Evolutionary conservation across 2,888 invertebrate species (phyloP), one percentile per base, ranked within the genome.

Genomic region (Lepidocyrtinus sp.): DNA sequence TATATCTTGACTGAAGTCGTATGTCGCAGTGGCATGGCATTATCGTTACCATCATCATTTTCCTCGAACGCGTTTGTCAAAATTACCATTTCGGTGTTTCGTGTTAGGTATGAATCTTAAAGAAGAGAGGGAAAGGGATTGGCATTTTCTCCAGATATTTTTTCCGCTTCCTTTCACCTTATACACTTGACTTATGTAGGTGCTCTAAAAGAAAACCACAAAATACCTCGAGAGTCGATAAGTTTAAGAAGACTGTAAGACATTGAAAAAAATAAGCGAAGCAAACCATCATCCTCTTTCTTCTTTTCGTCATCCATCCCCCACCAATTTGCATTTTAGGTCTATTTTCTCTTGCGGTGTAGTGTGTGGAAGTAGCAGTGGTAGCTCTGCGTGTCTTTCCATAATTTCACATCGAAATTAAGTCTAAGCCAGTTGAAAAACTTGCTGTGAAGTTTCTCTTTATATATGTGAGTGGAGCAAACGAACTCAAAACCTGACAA

Each of bases 371-470:
- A 36, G 36, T 36, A 36, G 36, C 12, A 12, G 36, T 36, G 36
- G 12, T 12, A 36, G 12, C 36, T 36, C 36, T 36, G 36, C 36
- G 36, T 36, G 36, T 12, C 36, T 36, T 12, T 7, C 12, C 36
- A 36, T 36, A 46, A 69, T 69, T 71, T 71, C 69, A 50, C 50
- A 69, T 69, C 46, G 69, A 69, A 69, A 69, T 69, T 69, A 55
- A 46, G 17, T 45, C 17, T 21, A 46, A 62, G 21, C 19, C 15
- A 7, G 62, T 15, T 17, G 22, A 62, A 62, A 22, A 62, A 36
- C n/a, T n/a, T n/a, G n/a, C n/a, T n/a, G n/a, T n/a, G n/a, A n/a
- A n/a, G 5, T 12, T 36, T 36, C 36, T 36, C 36, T 36, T 12
- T 36, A 36, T 5, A 7, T 36, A 7, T 36, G 12, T 5, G 36